These are phyloP conservation scores for Fistularia tabacaria DNA, from an alignment of 2,797 vertebrate genomes.

Conservation along the genomic window DNA sequence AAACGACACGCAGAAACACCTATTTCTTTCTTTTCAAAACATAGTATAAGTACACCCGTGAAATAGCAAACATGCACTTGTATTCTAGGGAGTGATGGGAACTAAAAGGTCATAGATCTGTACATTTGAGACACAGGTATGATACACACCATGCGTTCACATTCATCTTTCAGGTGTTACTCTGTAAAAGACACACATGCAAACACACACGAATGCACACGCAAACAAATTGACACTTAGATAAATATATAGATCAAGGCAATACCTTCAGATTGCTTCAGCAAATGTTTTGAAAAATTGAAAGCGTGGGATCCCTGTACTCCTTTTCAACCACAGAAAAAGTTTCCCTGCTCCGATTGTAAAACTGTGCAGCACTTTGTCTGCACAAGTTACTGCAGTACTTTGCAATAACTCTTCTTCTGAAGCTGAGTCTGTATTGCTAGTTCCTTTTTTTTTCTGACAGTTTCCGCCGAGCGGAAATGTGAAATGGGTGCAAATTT, in stretches of 20 bases:
- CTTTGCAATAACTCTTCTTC: not conserved
- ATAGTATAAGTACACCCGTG: too few relatives aligned
- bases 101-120: too few relatives aligned
- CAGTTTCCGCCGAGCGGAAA: slow-evolving; percentile 72
- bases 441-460: slow-evolving; percentile 73
- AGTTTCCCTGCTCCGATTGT: not conserved
- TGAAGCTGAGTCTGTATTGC: slow-evolving; percentile 19
- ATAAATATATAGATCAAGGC: not conserved
- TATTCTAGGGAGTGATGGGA: too few relatives aligned
- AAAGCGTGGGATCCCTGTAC: not conserved
- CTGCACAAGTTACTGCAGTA: too few relatives aligned
- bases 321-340: not conserved
- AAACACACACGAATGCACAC: not conserved
- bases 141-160: not conserved
- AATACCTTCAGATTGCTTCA: slow-evolving; percentile 2
- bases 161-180: not conserved
- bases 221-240: not conserved
- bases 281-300: not conserved
- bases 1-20: not conserved
- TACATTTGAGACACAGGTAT: not conserved
- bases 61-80: too few relatives aligned
- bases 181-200: too few relatives aligned
- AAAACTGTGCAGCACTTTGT: not conserved
- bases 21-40: too few relatives aligned
- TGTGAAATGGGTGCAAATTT: slow-evolving; percentile 42